Evolutionary conservation across 2,888 invertebrate species (phyloP), one percentile per base, ranked within the genome.

Genomic region (Neocrepidodera transversa): DNA sequence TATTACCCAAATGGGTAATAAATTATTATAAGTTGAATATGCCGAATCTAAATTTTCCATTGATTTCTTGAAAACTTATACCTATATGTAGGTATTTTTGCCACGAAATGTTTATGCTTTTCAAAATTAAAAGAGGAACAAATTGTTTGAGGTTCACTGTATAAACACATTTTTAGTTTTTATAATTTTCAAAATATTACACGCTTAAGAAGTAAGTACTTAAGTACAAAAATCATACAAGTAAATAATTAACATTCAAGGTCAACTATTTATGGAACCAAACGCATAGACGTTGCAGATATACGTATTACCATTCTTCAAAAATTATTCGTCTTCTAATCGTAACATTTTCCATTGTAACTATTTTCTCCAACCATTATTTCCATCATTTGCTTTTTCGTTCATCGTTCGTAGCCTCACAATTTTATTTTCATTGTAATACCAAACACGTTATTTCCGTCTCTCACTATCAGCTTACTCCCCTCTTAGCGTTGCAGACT

Each of bases 391-490:
- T 11, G 8, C 28, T 13, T 45, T 45, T 28, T 6, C 28, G 2
- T 16, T 43, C 26, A 26, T 11, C 45, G 13, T 45, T 45, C 28
- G 14, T 28, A 10, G 26, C 11, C 20, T 18, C 7, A 11, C 6
- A 40, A 20, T 42, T 42, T 42, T 3, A 23, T 40, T 2, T 42
- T 23, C 8, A n/a, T n/a, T n/a, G n/a, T n/a, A n/a, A n/a, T n/a
- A n/a, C n/a, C n/a, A n/a, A n/a, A n/a, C n/a, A n/a, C n/a, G n/a
- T 52, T 63, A 61, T 58, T 56, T 61, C 60, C 43, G 58, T 63
- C 63, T 61, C 58, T 49, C 47, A 54, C 59, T 56, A 20, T 17
- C 20, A 48, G 40, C 49, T 8, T 11, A 36, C 52, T 58, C 59
- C 61, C 64, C 61, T 56, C 17, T 35, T 17, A 38, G 26, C 38